Evolutionary conservation across 2,888 invertebrate species (phyloP).

Genomic region (Acronicta alni): DNA sequence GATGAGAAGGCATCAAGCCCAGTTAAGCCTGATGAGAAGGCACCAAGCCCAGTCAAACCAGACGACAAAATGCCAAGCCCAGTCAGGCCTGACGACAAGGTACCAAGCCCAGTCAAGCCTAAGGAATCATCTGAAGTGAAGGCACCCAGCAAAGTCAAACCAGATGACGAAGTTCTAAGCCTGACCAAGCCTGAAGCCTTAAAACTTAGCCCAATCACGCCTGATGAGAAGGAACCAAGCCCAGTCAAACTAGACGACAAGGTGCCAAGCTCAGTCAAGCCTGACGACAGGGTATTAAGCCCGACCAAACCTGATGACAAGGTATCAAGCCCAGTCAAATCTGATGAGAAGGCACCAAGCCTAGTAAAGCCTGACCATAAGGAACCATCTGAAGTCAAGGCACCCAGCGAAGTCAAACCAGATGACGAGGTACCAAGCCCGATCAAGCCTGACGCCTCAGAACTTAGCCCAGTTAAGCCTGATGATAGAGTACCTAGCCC

Average conservation of each 20-base stretch:
- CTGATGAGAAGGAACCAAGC: neutral
- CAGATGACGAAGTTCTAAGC: neutral
- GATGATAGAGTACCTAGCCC: constrained; percentile 10
- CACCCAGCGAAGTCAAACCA: constrained; percentile 2
- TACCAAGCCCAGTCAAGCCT: neutral
- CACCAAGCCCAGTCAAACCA: neutral
- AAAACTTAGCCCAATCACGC: too few species aligned
- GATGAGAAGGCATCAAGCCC: neutral
- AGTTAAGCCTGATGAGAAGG: neutral
- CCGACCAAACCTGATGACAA: constrained; percentile 21
- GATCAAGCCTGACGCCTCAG: neutral
- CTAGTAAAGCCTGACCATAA: neutral
- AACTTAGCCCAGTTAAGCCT: neutral
- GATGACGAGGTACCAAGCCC: constrained; percentile 17
- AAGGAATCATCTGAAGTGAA: too few species aligned
- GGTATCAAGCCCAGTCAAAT: constrained; percentile 7
- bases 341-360: neutral
- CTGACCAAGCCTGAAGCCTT: neutral
- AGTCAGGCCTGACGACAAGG: neutral
- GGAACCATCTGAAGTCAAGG: neutral
- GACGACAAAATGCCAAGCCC: neutral
- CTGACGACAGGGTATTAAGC: constrained; percentile 7
- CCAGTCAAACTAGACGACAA: constrained; percentile 1
- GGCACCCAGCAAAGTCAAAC: neutral
- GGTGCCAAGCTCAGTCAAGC: constrained; percentile 17